Evolutionary conservation across 2,888 invertebrate genomes (phyloP), one percentile per base, ranked within the genome.

Genomic region (Heterodera filipjevi): DNA sequence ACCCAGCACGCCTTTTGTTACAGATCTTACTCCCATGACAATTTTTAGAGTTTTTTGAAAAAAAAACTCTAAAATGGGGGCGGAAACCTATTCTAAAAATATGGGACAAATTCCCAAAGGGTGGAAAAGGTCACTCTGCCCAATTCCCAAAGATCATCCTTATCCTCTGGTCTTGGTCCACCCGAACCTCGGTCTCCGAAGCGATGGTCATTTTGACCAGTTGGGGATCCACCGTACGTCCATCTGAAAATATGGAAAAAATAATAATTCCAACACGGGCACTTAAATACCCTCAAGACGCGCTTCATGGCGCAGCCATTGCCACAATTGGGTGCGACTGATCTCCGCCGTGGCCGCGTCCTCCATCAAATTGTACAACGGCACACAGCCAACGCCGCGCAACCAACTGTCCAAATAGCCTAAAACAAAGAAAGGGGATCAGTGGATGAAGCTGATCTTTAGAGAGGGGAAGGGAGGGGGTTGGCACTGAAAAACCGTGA

Each of bases 311-410:
- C 92, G 90, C 79, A 93, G 92, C 93, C 93, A 93, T 89, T 93
- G 93, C 93, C 93, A 93, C 78, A 93, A 91, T 90, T 93, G 93
- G 39, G 92, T 92, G 76, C 93, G 91, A 0, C 93, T 93, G 86
- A 93, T 93, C 89, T 93, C 93, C 1, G 93, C 93, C 0, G 93
- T 93, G 6, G 93, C 93, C 0, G 93, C 93, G 88, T 93, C 93
- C 88, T 93, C 93, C 39, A 93, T 92, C 35, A 92, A 91, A 19
- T 92, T 93, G 81, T 91, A 92, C 80, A 92, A 92, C 85, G 92
- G 91, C 89, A 93, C 93, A 86, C 93, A 93, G 0, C 93, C 93
- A 44, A 91, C 91, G 0, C 93, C 93, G 2, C 88, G 91, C 81
- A 93, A 87, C 93, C 93, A 93, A 83, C 93, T 91, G 86, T 92